Evolutionary conservation across 2,888 invertebrate genomes (phyloP).

Genomic region (Brachylomia viminalis): DNA sequence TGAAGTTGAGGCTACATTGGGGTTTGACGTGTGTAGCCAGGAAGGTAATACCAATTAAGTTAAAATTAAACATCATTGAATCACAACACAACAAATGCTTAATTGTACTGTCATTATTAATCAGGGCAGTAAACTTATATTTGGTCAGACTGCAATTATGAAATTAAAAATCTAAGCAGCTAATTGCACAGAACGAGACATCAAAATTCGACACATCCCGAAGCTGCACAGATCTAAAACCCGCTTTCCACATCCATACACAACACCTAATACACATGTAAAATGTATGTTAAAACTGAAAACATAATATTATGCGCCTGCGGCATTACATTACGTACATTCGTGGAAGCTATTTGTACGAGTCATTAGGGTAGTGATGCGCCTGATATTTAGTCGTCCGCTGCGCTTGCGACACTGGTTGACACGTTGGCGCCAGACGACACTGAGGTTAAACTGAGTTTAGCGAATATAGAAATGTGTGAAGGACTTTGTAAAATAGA

Average conservation of each 20-base stretch:
- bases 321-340: conserved; percentile 52
- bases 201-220: no score
- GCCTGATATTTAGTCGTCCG: conserved; percentile 84
- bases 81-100: background rate
- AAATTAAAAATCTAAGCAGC: background rate
- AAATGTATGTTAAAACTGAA: conserved; percentile 58
- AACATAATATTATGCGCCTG: conserved; percentile 47
- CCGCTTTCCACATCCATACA: conserved; percentile 42
- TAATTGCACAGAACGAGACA: no score
- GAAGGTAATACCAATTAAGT: background rate
- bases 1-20: background rate
- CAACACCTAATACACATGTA: no score
- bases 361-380: conserved; percentile 85
- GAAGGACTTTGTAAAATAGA: background rate
- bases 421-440: conserved; percentile 76
- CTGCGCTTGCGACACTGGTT: conserved; percentile 79
- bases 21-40: background rate
- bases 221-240: background rate
- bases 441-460: conserved; percentile 48
- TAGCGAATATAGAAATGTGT: background rate
- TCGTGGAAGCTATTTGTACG: conserved; percentile 76
- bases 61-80: background rate
- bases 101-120: background rate
- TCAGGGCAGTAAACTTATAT: no score
- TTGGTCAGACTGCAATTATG: background rate